phyloP scores from a whole-genome alignment of 2,113 vertebrate genomes.

The Antechinus stuartii region DNA sequence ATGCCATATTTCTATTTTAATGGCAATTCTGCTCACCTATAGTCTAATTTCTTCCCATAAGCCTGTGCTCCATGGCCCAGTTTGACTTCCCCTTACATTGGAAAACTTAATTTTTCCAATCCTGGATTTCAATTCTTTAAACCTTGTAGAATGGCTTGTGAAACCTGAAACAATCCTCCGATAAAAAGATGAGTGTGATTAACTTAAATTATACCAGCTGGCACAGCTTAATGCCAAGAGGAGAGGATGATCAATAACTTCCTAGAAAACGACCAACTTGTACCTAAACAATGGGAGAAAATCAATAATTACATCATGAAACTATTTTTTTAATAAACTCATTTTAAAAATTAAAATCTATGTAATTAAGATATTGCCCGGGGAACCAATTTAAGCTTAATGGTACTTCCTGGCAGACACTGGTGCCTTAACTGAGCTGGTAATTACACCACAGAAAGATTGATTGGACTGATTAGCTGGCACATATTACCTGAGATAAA shows the following conservation, averaged over 20 bases:
- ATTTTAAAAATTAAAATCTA: slow-evolving; percentile 51
- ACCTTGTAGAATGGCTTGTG: background rate
- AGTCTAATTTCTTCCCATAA: background rate
- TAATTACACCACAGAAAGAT: background rate
- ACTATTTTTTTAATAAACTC: slow-evolving; percentile 38
- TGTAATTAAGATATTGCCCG: slow-evolving; percentile 50
- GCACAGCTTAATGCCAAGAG: background rate
- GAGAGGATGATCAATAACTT: background rate
- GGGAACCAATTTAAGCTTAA: slow-evolving; percentile 48
- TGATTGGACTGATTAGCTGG: slow-evolving; percentile 9
- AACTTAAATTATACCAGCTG: background rate
- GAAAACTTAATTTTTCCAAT: background rate
- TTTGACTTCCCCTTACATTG: background rate
- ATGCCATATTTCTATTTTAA: slow-evolving; percentile 10
- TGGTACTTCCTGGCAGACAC: slow-evolving; percentile 31
- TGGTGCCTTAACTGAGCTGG: slow-evolving; percentile 29
- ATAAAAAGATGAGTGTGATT: slow-evolving; percentile 22
- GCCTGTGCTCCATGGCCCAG: background rate
- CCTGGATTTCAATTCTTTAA: background rate
- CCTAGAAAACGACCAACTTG: background rate
- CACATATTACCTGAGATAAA: background rate
- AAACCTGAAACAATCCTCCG: background rate
- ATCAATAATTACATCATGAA: slow-evolving; percentile 36
- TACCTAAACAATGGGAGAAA: slow-evolving; percentile 34
- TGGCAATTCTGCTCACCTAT: background rate